Conservation (phyloP, 2,797 vertebrate genomes). For the Gobio occitaniae region DNA sequence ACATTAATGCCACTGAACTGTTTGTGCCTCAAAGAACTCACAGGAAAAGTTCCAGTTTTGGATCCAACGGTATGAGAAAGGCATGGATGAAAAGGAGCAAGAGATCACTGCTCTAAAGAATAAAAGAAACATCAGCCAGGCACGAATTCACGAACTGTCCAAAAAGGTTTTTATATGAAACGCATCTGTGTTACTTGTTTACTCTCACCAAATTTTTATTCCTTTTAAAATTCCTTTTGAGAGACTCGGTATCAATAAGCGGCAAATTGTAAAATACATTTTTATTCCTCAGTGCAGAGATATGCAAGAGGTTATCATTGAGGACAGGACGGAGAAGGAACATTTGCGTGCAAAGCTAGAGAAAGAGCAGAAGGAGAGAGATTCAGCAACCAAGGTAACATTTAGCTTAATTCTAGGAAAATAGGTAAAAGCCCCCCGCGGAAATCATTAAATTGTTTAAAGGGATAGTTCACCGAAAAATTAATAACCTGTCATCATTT, state of each 20-base stretch:
- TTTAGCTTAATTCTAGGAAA: background rate
- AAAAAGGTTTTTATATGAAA: constrained; percentile 76
- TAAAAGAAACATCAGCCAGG: constrained; percentile 75
- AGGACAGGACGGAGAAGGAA: constrained; percentile 85
- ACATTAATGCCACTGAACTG: background rate
- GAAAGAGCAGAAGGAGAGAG: constrained; percentile 72
- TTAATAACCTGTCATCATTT: too few relatives aligned
- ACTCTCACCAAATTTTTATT: constrained; percentile 26
- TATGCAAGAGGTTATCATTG: constrained; percentile 84
- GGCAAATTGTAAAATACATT: background rate
- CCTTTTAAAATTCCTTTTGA: background rate
- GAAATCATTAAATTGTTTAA: too few relatives aligned
- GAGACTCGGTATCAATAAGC: too few relatives aligned
- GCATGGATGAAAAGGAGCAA: constrained; percentile 81
- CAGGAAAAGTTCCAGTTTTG: constrained; percentile 81
- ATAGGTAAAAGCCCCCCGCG: background rate
- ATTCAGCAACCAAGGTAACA: constrained; percentile 84
- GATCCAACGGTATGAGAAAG: constrained; percentile 83
- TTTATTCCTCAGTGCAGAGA: constrained; percentile 76
- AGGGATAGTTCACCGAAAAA: too few relatives aligned
- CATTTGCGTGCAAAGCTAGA: constrained; percentile 67
- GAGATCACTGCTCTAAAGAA: constrained; percentile 75
- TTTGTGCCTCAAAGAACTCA: constrained; percentile 65
- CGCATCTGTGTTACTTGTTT: background rate
- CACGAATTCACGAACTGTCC: constrained; percentile 79